Percentiles rank a stretch among this genome's conserved stretches.
Conservation (phyloP, 2,113 vertebrate species). For the Phrynosoma platyrhinos region DNA sequence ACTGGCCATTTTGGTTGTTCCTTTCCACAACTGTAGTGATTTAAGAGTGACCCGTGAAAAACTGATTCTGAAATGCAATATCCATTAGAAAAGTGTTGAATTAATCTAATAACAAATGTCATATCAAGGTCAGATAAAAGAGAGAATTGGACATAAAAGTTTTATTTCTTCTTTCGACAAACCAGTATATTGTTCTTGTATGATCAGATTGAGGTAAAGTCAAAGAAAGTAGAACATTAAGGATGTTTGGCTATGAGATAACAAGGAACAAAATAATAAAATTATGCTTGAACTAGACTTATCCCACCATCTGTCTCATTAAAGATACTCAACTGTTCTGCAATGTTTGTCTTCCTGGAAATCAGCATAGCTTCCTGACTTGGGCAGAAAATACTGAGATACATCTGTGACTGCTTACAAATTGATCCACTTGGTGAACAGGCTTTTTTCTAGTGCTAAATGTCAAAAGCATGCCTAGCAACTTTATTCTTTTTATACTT, state of each 20-base stretch:
- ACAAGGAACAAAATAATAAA: not conserved
- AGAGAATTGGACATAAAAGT: not conserved
- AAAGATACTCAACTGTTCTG: not conserved
- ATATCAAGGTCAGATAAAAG: not conserved
- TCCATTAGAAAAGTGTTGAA: too few species aligned
- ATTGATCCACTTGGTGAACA: slow-evolving; percentile 7
- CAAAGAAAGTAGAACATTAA: not conserved
- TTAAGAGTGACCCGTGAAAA: too few species aligned
- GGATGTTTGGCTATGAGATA: rapidly evolving
- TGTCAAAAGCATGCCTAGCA: rapidly evolving
- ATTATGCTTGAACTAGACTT: not conserved
- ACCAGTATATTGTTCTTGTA: not conserved
- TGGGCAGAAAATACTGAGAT: slow-evolving; percentile 31
- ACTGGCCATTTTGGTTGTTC: too few species aligned
- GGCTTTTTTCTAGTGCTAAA: not conserved
- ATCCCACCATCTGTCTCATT: not conserved
- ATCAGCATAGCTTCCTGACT: not conserved
- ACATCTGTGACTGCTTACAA: slow-evolving; percentile 18
- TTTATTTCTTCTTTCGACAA: not conserved
- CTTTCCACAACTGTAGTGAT: too few species aligned
- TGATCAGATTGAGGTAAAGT: not conserved
- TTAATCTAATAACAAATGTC: not conserved
- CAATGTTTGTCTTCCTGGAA: not conserved
- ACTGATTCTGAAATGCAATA: too few species aligned
- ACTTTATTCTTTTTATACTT: not conserved